Base-by-base conservation (phyloP, 2,797 vertebrate genomes). In the Aeoliscus strigatus region DNA sequence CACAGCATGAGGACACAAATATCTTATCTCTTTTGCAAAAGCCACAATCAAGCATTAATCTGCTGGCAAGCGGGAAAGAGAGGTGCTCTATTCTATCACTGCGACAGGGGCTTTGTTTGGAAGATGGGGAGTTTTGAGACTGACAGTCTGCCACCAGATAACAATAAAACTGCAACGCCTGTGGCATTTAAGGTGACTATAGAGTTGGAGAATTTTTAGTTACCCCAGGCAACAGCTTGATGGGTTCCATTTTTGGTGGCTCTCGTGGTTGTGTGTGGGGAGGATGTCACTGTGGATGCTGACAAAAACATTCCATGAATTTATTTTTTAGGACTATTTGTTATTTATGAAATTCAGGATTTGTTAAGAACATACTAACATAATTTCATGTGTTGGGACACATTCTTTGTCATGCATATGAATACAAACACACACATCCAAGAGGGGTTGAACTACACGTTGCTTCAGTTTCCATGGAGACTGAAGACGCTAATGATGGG, bases 41-140 rank as follows among this genome's bases (percentile, higher is more conserved):
- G 47, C 51, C 44, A 61, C 61, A 75, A 77, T 79, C 61, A 47
- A 70, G 28, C 64, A 70, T 74, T 71, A 80, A 78, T 82, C 69
- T 79, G 64, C 35, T 47, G 53, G 62, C 43, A 66, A 66, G 37
- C 67, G 54, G 60, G 60, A 56, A 61, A 66, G 57, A 54, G 42
- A 60, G 66, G 42, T 30, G 49, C 26, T 73, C 33, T 73, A 25
- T 74, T 77, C 66, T 60, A 29, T 33, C 43, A 41, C 36, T 63
- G 32, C 6, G 6, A 70, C 21, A 12, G 47, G 52, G 45, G 63
- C 61, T 81, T 77, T 67, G 68, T 80, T 79, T 57, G 49, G 40
- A 65, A 62, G 73, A 65, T 41, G 9, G 66, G 72, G 59, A 74
- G 68, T 68, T 58, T 45, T 62, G 66, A 74, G 62, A 69, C 52